A percentile compares a stretch with the other conserved stretches of the same genome.
These are phyloP conservation scores for Myripristis jacobus DNA, from an alignment of 2,797 vertebrate genomes.

Conservation along the genomic window DNA sequence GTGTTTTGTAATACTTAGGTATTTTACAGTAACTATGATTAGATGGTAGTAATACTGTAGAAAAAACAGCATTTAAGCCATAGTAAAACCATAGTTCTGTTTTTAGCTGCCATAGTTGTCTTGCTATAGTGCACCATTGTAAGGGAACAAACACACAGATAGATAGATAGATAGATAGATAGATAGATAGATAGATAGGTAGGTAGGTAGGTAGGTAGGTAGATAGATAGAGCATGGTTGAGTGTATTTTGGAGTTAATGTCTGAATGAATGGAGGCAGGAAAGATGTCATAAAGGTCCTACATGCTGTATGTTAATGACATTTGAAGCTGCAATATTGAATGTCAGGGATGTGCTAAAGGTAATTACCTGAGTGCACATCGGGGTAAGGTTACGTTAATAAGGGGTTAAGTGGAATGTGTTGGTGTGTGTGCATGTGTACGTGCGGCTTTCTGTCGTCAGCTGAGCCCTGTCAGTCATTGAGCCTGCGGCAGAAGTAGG, in stretches of 20 bases:
- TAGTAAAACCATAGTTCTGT: too few relatives aligned
- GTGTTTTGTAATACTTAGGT: too few relatives aligned
- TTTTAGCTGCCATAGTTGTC: too few relatives aligned
- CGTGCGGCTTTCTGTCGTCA: constrained; percentile 28
- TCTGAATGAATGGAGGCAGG: neutral
- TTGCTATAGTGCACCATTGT: too few relatives aligned
- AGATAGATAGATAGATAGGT: too few relatives aligned
- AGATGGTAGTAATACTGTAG: too few relatives aligned
- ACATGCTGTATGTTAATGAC: constrained; percentile 3
- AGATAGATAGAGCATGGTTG: too few relatives aligned
- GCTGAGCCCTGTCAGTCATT: constrained; percentile 60
- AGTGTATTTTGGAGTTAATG: too few relatives aligned
- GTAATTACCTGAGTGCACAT: constrained; percentile 56
- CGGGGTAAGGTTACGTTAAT: constrained; percentile 50
- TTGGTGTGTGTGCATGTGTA: constrained; percentile 28
- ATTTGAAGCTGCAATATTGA: constrained; percentile 42
- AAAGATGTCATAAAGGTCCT: neutral
- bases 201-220: too few relatives aligned
- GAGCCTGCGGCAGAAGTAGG: constrained; percentile 78
- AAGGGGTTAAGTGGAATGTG: constrained; percentile 37
- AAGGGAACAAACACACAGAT: neutral
- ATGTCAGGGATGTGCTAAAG: constrained; percentile 20
- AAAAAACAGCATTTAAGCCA: too few relatives aligned
- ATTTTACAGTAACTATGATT: too few relatives aligned
- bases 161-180: neutral